A percentile compares a stretch with the other conserved stretches of the same genome.
Evolutionary conservation across 2,888 invertebrate species (phyloP).

Genomic region (Neocrepidodera transversa): DNA sequence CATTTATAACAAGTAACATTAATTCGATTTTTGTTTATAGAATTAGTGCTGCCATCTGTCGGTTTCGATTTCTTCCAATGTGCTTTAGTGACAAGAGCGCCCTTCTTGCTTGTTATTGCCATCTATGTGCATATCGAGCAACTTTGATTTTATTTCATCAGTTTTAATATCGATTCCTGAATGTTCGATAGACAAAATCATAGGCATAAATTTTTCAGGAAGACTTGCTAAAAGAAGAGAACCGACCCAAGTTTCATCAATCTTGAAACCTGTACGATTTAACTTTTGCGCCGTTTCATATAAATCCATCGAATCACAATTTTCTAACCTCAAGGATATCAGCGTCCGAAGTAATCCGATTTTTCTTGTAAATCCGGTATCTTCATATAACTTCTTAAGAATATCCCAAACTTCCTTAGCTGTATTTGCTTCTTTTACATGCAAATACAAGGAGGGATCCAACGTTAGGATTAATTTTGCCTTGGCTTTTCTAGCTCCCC

Average conservation of each 20-base stretch:
- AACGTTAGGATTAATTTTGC: too few relatives aligned
- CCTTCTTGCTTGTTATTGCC: neutral
- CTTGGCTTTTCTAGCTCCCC: too few relatives aligned
- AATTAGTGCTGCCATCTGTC: too few relatives aligned
- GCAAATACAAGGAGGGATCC: too few relatives aligned
- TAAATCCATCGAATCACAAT: too few relatives aligned
- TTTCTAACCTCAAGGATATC: too few relatives aligned
- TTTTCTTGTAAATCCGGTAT: slow-evolving; percentile 36
- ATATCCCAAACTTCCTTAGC: too few relatives aligned
- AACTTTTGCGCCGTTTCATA: slow-evolving; percentile 36
- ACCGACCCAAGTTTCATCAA: slow-evolving; percentile 47
- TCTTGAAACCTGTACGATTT: slow-evolving; percentile 29
- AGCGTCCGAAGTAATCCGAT: slow-evolving; percentile 36
- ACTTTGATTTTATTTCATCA: slow-evolving; percentile 47
- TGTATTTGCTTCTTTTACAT: too few relatives aligned
- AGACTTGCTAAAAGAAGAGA: slow-evolving; percentile 45
- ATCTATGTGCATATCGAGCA: slow-evolving; percentile 32
- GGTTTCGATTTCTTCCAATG: too few relatives aligned
- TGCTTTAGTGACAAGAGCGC: too few relatives aligned
- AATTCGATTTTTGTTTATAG: too few relatives aligned
- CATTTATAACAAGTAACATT: too few relatives aligned
- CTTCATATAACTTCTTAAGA: slow-evolving; percentile 9
- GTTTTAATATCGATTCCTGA: slow-evolving; percentile 42
- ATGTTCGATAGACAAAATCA: slow-evolving; percentile 47
- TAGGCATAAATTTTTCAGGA: slow-evolving; percentile 40